Evolutionary conservation across 2,113 vertebrate species (phyloP), one percentile per base, ranked within the genome.

Genomic region (Nansenia antarctica): DNA sequence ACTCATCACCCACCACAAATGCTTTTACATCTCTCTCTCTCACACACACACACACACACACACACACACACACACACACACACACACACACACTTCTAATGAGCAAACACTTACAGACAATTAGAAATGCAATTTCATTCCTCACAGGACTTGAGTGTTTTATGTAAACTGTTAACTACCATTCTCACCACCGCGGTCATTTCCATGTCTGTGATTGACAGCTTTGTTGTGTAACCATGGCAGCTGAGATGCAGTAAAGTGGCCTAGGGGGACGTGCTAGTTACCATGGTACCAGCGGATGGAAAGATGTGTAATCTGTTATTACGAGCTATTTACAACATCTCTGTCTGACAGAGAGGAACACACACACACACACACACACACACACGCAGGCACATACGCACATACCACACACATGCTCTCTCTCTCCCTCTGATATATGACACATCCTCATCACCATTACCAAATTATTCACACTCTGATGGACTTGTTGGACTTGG

Each of bases 181-280:
- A n/a, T n/a, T 62, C 34, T 39, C 67, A 45, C 37, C 29, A 27
- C 35, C 30, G 32, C 62, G 20, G 14, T 58, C 67, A 29, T 35
- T 86, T 90, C 39, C 12, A 3, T 45, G 39, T 45, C 12, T 15
- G 2, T 91, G 90, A 82, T 90, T 93, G 94, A 94, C 94, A 94
- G 94, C 92, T n/a, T n/a, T 93, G 92, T 87, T 86, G 91, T 85
- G 94, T 93, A 91, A 86, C 91, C 88, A 90, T 91, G 78, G 88
- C 85, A 93, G 92, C 93, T 86, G 78, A 79, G 85, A 91, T 90
- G 92, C 92, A 93, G 93, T 92, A 91, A 92, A 91, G 93, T 90
- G 90, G 89, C 86, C 90, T 90, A 90, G 92, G 91, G 87, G 91
- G 89, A 90, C 59, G 62, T 26, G 54, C 34, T 14, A n/a, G 80